Conservation (phyloP, 2,797 vertebrate genomes). For the Phataginus tetradactyla region DNA sequence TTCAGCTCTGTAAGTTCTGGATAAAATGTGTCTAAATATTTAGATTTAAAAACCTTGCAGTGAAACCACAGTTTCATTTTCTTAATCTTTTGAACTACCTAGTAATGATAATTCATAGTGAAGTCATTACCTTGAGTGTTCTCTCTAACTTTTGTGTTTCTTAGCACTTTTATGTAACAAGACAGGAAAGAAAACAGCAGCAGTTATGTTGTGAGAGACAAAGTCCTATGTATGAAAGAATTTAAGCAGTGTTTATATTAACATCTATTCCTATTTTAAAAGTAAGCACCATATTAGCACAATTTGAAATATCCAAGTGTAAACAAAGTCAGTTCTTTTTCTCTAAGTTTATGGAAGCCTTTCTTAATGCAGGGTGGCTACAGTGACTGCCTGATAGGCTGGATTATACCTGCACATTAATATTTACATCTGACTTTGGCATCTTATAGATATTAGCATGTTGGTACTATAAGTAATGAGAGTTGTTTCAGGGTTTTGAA, state of each 20-base stretch:
- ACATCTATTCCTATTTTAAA: neutral
- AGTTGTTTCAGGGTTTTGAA: neutral
- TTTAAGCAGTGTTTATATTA: constrained; percentile 4
- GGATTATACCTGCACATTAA: neutral
- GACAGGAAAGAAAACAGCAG: neutral
- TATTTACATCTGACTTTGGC: neutral
- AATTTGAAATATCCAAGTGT: constrained; percentile 20
- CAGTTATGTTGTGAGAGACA: neutral
- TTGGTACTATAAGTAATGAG: neutral
- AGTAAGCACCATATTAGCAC: neutral
- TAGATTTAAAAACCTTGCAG: neutral
- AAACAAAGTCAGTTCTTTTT: constrained; percentile 13
- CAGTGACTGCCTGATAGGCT: neutral
- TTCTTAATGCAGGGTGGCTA: neutral
- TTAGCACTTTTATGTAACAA: neutral
- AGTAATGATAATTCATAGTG: neutral
- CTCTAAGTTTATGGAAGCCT: neutral
- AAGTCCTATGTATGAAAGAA: neutral
- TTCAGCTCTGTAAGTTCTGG: constrained; percentile 5
- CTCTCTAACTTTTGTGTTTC: neutral
- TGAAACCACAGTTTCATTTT: neutral
- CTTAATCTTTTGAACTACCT: neutral
- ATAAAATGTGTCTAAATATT: constrained; percentile 26
- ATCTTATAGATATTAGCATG: neutral
- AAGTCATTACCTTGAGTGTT: neutral